Conservation (phyloP, 92 coral and sea anemone species). For the Anthopleura xanthogrammica region DNA sequence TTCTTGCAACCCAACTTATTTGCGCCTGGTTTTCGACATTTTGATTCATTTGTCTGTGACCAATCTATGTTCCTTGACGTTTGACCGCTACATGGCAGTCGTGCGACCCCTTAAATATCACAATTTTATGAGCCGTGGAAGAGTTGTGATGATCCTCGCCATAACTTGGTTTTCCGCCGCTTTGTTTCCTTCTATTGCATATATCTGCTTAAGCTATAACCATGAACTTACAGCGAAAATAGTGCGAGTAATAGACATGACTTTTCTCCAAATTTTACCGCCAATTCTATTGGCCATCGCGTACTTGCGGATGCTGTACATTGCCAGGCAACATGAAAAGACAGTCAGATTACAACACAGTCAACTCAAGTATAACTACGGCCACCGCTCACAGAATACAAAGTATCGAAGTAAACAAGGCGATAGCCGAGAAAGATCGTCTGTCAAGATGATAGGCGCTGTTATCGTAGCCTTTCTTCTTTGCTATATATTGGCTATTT, state of each 20-base stretch:
- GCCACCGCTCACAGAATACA: neutral
- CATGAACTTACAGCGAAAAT: neutral
- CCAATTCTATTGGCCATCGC: slow-evolving; percentile 29
- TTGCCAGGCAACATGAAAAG: slow-evolving; percentile 34
- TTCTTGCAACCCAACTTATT: slow-evolving; percentile 29
- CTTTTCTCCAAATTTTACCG: slow-evolving; percentile 32
- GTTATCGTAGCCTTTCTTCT: slow-evolving; percentile 29
- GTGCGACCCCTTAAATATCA: slow-evolving; percentile 49
- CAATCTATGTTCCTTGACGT: slow-evolving; percentile 58
- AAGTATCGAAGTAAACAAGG: neutral
- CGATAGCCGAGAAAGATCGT: slow-evolving; percentile 35
- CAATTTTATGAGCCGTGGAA: neutral
- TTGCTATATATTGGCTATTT: slow-evolving; percentile 29
- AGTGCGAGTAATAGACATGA: slow-evolving; percentile 21
- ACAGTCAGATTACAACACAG: slow-evolving; percentile 37
- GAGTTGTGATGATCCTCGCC: slow-evolving; percentile 11
- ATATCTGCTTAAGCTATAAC: neutral
- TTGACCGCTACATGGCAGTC: slow-evolving; percentile 76
- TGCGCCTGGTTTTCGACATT: slow-evolving; percentile 32
- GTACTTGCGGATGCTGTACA: slow-evolving; percentile 39
- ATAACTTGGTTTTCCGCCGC: slow-evolving; percentile 23
- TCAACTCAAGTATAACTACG: slow-evolving; percentile 52
- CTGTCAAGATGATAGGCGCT: slow-evolving; percentile 28
- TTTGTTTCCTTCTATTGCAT: slow-evolving; percentile 8
- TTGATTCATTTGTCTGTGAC: slow-evolving; percentile 57